phyloP scores from a whole-genome alignment of 2,888 invertebrate species.

The Drosophila antonietae region DNA sequence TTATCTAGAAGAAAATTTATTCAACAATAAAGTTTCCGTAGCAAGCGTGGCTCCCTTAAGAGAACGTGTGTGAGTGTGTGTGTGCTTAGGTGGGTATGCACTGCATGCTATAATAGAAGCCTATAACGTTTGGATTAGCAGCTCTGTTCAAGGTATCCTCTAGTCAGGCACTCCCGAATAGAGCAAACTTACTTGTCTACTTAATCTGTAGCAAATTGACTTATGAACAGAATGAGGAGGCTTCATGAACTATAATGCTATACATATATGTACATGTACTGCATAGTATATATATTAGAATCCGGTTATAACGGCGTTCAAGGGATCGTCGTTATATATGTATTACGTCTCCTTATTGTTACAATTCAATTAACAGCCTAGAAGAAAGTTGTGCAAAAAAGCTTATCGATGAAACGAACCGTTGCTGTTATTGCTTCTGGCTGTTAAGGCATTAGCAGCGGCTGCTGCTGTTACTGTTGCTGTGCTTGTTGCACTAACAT shows the following conservation, averaged over 20 bases:
- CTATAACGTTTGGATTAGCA: too few relatives aligned
- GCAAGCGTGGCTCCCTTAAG: too few relatives aligned
- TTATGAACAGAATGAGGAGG: neutral
- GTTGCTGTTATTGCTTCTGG: slow-evolving; percentile 19
- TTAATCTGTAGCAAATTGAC: neutral
- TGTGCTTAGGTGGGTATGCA: too few relatives aligned
- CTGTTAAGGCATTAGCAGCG: slow-evolving; percentile 2
- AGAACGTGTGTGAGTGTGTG: too few relatives aligned
- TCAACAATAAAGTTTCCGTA: too few relatives aligned
- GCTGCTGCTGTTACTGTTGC: neutral
- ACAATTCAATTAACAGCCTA: slow-evolving; percentile 21
- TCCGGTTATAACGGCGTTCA: too few relatives aligned
- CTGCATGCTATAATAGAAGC: too few relatives aligned
- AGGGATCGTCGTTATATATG: neutral
- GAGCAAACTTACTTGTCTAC: neutral
- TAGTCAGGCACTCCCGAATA: neutral
- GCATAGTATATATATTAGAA: too few relatives aligned
- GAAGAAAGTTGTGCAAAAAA: slow-evolving; percentile 32
- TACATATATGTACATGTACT: neutral
- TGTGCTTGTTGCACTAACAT: slow-evolving; percentile 2
- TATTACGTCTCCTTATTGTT: neutral
- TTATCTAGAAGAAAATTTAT: too few relatives aligned
- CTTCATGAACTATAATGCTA: too few relatives aligned
- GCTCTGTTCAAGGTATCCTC: neutral
- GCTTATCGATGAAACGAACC: slow-evolving; percentile 69